Evolutionary conservation across 2,888 invertebrate species (phyloP).

Genomic region (Candidula unifasciata): DNA sequence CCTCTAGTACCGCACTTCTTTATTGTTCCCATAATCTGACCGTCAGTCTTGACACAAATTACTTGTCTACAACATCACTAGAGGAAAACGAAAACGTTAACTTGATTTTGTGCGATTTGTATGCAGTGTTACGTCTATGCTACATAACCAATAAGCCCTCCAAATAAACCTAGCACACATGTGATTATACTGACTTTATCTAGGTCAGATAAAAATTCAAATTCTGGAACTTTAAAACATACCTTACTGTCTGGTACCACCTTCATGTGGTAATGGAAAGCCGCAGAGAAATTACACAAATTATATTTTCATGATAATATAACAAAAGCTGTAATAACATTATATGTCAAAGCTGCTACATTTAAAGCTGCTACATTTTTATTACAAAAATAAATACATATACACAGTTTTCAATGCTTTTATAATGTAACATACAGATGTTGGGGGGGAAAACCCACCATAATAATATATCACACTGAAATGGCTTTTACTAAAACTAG

Average conservation of each 20-base stretch:
- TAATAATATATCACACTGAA: no score
- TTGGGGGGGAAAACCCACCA: no score
- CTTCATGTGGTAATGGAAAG: neutral
- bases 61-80: neutral
- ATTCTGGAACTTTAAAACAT: conserved; percentile 5
- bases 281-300: neutral
- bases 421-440: no score
- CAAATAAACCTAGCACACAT: neutral
- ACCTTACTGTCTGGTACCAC: conserved; percentile 44
- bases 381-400: no score
- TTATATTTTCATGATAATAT: neutral
- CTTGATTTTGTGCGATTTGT: conserved; percentile 1
- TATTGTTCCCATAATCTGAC: no score
- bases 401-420: no score
- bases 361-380: no score
- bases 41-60: no score
- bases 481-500: no score
- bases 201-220: neutral
- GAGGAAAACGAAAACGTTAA: neutral
- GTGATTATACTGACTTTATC: neutral
- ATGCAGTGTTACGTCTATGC: neutral
- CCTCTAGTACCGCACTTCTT: no score
- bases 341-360: no score
- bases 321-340: no score
- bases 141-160: neutral